A percentile compares a stretch with the other conserved stretches of the same genome.
These are phyloP conservation scores for Caenorhabditis panamensis DNA, from an alignment of 2,888 invertebrate species.

Conservation along the genomic window DNA sequence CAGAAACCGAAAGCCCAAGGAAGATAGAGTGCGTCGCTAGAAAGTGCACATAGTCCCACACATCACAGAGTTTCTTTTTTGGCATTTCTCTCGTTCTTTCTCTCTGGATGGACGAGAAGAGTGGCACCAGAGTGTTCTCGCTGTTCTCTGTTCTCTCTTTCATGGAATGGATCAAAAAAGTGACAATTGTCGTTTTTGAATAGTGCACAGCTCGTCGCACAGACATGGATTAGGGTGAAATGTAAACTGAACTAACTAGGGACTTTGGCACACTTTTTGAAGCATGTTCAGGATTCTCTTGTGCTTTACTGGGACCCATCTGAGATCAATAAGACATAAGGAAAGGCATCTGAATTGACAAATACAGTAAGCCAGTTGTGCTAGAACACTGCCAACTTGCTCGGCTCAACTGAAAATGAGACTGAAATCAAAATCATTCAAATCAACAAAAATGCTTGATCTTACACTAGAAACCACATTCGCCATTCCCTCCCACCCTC, in stretches of 20 bases:
- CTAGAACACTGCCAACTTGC: no score
- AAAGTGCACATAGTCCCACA: constrained; percentile 7
- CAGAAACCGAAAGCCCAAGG: background rate
- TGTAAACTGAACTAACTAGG: background rate
- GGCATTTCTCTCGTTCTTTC: background rate
- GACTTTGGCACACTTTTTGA: background rate
- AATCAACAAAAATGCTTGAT: constrained; percentile 20
- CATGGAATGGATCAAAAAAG: background rate
- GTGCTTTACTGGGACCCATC: no score
- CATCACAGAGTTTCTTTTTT: constrained; percentile 11
- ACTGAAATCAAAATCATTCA: background rate
- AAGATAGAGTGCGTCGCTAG: background rate
- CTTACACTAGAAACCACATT: constrained; percentile 22
- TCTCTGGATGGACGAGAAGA: background rate
- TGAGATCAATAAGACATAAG: no score
- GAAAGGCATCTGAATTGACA: no score
- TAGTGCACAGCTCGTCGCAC: background rate
- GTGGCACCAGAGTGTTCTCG: background rate
- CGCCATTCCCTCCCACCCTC: constrained; percentile 21
- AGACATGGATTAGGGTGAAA: background rate
- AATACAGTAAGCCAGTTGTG: background rate
- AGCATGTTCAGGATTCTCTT: background rate
- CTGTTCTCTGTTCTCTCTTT: background rate
- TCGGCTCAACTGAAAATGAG: background rate
- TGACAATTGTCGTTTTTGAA: background rate